Base-by-base conservation (phyloP, 2,113 vertebrate species). In the Glaucidium brasilianum region DNA sequence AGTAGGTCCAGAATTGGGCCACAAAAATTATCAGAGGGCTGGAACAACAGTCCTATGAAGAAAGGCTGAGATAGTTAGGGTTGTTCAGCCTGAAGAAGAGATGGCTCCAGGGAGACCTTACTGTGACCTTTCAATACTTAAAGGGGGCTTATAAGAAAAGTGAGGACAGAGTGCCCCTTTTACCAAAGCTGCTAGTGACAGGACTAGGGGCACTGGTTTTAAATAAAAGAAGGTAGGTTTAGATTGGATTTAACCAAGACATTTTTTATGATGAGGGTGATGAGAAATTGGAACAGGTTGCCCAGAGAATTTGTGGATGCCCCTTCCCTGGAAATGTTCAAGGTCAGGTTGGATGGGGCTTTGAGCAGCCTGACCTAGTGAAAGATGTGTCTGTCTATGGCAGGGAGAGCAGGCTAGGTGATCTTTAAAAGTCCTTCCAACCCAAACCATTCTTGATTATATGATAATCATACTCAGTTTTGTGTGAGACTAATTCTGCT, bases 261-360 rank as follows among this genome's bases (percentile, higher is more conserved):
- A 29, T 29, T 55, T 41, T 37, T 64, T 37, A 34, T 1, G 1
- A 9, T 56, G 19, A 27, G 7, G 0, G 3, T 58, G 26, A 6
- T 4, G 2, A 56, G 4, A 12, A 22, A 22, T 5, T 17, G 47
- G 21, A 74, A 77, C 20, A 43, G 5, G 14, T 37, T 85, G 4
- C 20, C 7, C 8, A 11, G 34, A 63, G 63, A 47, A 47, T 3
- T 0, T 53, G 11, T 68, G n/a, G 47, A 6, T 72, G 14, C 6
- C 6, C 53, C 19, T 13, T 73, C 11, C 7, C 4, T 53, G 19
- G 30, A 81, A 77, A 0, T 0, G 0, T 52, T 66, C 26, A 59
- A 3, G 11, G 11, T 4, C 27, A 29, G 17, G 8, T 29, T 73
- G 49, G 20, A 41, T 17, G 5, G 15, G 13, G 17, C 50, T 80